These are phyloP conservation scores for Margaritifera margaritifera DNA, from an alignment of 2,888 invertebrate genomes.

Conservation along the genomic window DNA sequence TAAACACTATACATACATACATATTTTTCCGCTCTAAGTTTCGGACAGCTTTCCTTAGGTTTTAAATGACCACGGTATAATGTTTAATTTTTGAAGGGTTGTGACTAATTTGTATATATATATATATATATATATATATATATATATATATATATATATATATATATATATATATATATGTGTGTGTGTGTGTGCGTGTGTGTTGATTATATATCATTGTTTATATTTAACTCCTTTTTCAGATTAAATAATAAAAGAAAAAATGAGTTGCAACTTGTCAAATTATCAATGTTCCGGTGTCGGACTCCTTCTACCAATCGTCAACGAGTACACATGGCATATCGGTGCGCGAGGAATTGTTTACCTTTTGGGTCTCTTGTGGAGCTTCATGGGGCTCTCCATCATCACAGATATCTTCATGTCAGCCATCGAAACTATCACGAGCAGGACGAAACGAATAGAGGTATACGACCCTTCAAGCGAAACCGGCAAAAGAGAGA, in stretches of 20 bases:
- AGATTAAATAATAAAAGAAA: conserved; percentile 1
- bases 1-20: too few species aligned
- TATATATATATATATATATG: too few species aligned
- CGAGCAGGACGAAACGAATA: conserved; percentile 75
- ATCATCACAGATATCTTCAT: conserved; percentile 78
- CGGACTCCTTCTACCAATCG: conserved; percentile 74
- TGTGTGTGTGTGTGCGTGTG: too few species aligned
- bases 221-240: neutral
- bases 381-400: conserved; percentile 77
- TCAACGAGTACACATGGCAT: conserved; percentile 75
- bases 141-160: too few species aligned
- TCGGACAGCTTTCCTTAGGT: too few species aligned
- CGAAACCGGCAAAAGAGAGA: conserved; percentile 67
- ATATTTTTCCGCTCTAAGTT: too few species aligned
- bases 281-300: conserved; percentile 59
- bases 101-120: too few species aligned
- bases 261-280: conserved; percentile 41
- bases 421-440: conserved; percentile 78
- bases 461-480: conserved; percentile 54
- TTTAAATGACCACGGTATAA: too few species aligned
- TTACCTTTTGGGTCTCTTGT: conserved; percentile 75
- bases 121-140: too few species aligned
- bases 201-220: neutral
- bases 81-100: too few species aligned
- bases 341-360: conserved; percentile 70